phyloP scores from a whole-genome alignment of 2,888 invertebrate genomes.

The Epinotia bilunana region DNA sequence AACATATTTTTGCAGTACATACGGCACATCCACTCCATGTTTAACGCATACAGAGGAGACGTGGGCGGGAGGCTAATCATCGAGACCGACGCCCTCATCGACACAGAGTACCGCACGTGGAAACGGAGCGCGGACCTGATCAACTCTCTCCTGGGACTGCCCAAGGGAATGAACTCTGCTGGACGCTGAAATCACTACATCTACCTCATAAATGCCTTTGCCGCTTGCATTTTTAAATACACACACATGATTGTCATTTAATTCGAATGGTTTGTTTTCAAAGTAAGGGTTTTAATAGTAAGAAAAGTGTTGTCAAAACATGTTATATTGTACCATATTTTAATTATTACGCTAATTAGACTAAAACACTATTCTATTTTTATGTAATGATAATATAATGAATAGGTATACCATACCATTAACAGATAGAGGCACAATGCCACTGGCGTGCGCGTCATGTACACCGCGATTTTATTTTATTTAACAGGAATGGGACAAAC shows the following conservation, averaged over 20 bases:
- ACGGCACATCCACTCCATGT: slow-evolving; percentile 62
- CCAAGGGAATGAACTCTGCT: slow-evolving; percentile 89
- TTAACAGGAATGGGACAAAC: not conserved
- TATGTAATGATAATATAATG: slow-evolving; percentile 34
- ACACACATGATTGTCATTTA: slow-evolving; percentile 45
- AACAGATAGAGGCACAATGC: slow-evolving; percentile 27
- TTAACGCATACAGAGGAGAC: slow-evolving; percentile 61
- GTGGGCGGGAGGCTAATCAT: slow-evolving; percentile 52
- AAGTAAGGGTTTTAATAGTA: slow-evolving; percentile 45
- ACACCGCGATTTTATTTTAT: not conserved
- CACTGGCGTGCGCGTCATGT: not conserved
- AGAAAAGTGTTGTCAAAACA: slow-evolving; percentile 49
- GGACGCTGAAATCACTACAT: slow-evolving; percentile 80
- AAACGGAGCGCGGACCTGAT: slow-evolving; percentile 90
- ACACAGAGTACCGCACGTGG: slow-evolving; percentile 69
- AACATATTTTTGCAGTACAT: slow-evolving; percentile 57
- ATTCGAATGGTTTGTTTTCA: slow-evolving; percentile 8
- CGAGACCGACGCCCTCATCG: slow-evolving; percentile 60
- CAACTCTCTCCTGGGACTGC: slow-evolving; percentile 90
- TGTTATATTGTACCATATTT: slow-evolving; percentile 54
- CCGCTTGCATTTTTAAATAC: slow-evolving; percentile 33
- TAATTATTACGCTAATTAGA: slow-evolving; percentile 48
- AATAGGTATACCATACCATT: slow-evolving; percentile 35
- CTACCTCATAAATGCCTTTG: slow-evolving; percentile 10
- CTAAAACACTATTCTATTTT: slow-evolving; percentile 47